phyloP scores from a whole-genome alignment of 2,888 invertebrate genomes.

The Diadromus collaris region DNA sequence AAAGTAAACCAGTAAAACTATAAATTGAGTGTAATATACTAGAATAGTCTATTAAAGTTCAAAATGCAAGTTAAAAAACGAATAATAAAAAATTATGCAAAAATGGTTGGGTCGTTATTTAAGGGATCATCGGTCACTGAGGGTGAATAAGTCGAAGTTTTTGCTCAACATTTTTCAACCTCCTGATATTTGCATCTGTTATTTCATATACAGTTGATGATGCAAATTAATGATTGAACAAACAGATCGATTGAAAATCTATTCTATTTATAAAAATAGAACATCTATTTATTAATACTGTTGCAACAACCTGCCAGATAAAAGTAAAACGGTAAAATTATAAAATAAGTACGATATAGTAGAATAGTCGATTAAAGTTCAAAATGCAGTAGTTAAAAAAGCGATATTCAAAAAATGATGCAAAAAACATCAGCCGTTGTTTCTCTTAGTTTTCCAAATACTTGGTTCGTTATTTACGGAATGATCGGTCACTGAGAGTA shows the following conservation, averaged over 20 bases:
- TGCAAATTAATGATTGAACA: background rate
- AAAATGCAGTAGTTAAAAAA: background rate
- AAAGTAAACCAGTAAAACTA: no score
- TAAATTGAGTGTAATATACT: no score
- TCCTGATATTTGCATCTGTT: conserved; percentile 52
- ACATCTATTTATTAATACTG: no score
- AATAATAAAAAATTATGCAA: background rate
- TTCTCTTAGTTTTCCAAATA: background rate
- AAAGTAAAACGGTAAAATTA: no score
- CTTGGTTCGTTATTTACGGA: background rate
- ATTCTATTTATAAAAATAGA: no score
- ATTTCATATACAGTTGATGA: conserved; percentile 30
- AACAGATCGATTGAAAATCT: background rate
- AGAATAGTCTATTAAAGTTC: no score
- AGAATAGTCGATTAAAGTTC: no score
- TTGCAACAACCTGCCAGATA: no score
- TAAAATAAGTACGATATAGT: no score
- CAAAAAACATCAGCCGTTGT: background rate
- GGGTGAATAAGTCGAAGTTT: no score
- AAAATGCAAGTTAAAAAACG: background rate
- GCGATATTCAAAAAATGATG: background rate
- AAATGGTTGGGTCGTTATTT: no score
- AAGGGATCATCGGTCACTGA: no score
- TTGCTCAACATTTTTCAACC: conserved; percentile 57
- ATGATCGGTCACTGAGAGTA: background rate